Percentiles rank a stretch among this genome's conserved stretches.
Evolutionary conservation across 1,140 invertebrate species (phyloP).

Genomic region (Drosophila mauritiana): DNA sequence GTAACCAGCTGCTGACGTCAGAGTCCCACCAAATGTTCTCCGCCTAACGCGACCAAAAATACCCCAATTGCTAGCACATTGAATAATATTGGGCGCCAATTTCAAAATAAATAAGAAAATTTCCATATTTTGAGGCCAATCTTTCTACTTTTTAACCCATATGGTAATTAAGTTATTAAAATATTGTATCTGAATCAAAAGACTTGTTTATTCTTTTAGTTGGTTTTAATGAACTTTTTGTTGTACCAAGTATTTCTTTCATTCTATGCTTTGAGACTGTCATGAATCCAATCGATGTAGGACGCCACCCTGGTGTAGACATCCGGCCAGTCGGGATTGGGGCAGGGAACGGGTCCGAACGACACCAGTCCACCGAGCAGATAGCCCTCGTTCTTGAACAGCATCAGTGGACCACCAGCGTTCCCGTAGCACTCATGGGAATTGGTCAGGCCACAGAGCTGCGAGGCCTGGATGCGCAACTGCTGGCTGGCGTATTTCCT

Average conservation of each 20-base stretch:
- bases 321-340: constrained; percentile 88
- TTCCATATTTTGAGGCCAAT: no score
- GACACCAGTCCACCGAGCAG: constrained; percentile 88
- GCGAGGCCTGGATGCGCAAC: constrained; percentile 42
- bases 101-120: background rate
- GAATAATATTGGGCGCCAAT: background rate
- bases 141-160: no score
- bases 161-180: no score
- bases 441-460: constrained; percentile 50
- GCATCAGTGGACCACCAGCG: constrained; percentile 87
- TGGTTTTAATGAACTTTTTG: background rate
- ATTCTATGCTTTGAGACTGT: constrained; percentile 29
- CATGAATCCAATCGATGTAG: constrained; percentile 68
- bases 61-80: background rate
- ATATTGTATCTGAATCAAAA: background rate
- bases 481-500: constrained; percentile 32
- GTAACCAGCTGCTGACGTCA: background rate
- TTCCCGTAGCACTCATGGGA: constrained; percentile 82
- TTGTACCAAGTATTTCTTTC: background rate
- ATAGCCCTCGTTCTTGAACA: constrained; percentile 83
- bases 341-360: constrained; percentile 90
- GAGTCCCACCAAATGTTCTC: background rate
- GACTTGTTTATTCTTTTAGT: background rate
- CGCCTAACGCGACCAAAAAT: background rate
- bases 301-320: constrained; percentile 89